Evolutionary conservation across 2,797 vertebrate species (phyloP).

Genomic region (Phalanger gymnotis): DNA sequence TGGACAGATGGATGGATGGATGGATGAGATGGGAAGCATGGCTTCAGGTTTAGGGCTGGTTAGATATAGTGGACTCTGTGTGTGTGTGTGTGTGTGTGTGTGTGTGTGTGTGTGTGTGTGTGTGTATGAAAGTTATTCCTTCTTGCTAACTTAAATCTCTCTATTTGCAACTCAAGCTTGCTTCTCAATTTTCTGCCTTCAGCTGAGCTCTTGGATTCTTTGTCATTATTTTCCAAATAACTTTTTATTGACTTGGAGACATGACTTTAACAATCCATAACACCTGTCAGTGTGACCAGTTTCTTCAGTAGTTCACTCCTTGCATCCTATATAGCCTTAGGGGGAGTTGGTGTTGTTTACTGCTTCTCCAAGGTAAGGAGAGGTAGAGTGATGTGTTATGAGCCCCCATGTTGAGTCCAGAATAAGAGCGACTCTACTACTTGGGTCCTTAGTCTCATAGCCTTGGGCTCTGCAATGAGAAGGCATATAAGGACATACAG

Average conservation of each 20-base stretch:
- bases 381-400: constrained; percentile 34
- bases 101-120: neutral
- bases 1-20: no score
- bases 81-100: no score
- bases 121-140: constrained; percentile 24
- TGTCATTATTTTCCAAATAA: neutral
- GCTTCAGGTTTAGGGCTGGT: neutral
- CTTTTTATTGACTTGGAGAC: constrained; percentile 28
- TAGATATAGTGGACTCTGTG: neutral
- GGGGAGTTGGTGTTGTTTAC: neutral
- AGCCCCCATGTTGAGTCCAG: neutral
- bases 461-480: constrained; percentile 8
- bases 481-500: constrained; percentile 24
- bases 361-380: constrained; percentile 42
- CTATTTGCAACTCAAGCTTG: neutral
- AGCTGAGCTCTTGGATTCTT: constrained; percentile 19
- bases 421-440: constrained; percentile 33
- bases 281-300: neutral
- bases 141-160: constrained; percentile 25
- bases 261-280: constrained; percentile 26
- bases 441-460: constrained; percentile 28
- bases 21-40: neutral
- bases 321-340: neutral
- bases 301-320: constrained; percentile 4
- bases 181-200: neutral